A percentile compares a stretch with the other conserved stretches of the same genome.
Evolutionary conservation across 2,113 vertebrate genomes (phyloP).

Genomic region (Mobula birostris): DNA sequence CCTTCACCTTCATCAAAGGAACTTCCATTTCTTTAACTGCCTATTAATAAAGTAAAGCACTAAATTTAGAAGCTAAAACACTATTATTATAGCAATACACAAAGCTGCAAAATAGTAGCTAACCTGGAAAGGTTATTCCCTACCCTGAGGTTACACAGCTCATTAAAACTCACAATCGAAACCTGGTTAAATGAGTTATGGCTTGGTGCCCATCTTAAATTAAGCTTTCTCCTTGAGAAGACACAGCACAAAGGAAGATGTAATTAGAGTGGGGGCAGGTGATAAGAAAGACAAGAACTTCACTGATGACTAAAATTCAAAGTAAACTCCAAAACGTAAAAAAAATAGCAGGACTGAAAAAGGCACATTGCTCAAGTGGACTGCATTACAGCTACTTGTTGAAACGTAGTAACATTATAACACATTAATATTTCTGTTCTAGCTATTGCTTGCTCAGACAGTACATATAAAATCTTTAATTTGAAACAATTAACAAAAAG

Average conservation of each 20-base stretch:
- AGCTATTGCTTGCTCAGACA: neutral
- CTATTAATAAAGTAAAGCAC: constrained; percentile 52
- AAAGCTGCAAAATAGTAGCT: neutral
- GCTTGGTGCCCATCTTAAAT: neutral
- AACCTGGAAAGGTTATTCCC: neutral
- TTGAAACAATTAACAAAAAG: neutral
- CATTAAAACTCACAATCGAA: neutral
- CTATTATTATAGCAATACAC: neutral
- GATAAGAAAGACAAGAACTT: neutral
- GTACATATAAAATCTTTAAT: neutral
- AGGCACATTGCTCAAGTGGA: neutral
- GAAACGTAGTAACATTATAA: neutral
- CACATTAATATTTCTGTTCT: neutral
- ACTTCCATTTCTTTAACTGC: constrained; percentile 92
- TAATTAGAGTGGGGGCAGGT: too few species aligned
- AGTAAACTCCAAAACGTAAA: neutral
- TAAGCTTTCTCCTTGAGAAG: neutral
- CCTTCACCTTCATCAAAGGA: constrained; percentile 92
- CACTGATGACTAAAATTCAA: neutral
- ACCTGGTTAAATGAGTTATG: neutral
- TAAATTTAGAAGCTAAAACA: neutral
- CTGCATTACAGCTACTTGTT: neutral
- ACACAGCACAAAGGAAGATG: neutral
- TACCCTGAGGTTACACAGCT: neutral
- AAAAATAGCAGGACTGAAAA: neutral